A percentile compares a stretch with the other conserved stretches of the same genome.
phyloP scores from a whole-genome alignment of 2,113 vertebrate genomes.

The Ochotona princeps region DNA sequence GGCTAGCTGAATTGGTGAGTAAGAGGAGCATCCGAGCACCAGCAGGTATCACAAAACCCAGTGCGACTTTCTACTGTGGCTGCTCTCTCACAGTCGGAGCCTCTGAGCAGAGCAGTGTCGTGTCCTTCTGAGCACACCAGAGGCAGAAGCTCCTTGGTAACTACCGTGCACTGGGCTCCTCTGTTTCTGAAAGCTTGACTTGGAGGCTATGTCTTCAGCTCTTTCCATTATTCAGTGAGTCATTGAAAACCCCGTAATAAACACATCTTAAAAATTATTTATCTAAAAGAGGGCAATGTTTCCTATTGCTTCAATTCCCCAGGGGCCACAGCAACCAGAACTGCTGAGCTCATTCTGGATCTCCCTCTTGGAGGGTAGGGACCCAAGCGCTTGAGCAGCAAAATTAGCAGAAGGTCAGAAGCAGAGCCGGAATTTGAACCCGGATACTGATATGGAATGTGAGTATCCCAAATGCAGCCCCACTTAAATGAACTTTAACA shows the following conservation, averaged over 20 bases:
- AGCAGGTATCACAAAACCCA: not conserved
- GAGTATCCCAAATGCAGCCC: not conserved
- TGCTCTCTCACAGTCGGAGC: not conserved
- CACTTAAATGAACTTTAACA: not conserved
- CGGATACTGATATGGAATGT: too few species aligned
- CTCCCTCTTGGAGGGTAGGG: too few species aligned
- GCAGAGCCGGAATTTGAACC: too few species aligned
- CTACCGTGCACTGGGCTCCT: not conserved
- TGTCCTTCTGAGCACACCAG: not conserved
- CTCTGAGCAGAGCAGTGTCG: not conserved
- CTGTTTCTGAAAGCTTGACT: slow-evolving; percentile 18
- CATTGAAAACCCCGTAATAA: not conserved
- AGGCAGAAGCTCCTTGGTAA: not conserved
- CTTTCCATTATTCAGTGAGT: not conserved
- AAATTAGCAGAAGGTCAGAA: too few species aligned
- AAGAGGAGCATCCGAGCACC: not conserved
- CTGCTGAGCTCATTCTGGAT: too few species aligned
- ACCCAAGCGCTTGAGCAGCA: too few species aligned
- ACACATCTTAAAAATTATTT: not conserved
- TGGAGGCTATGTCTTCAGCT: slow-evolving; percentile 8
- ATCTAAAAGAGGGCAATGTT: too few species aligned
- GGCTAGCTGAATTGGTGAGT: not conserved
- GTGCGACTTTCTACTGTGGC: not conserved
- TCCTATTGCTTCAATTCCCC: too few species aligned
- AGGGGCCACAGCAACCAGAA: too few species aligned